Percentiles rank a stretch among this genome's conserved stretches.
These are phyloP conservation scores for Lutjanus argentimaculatus DNA, from an alignment of 2,797 vertebrate species.

Conservation along the genomic window DNA sequence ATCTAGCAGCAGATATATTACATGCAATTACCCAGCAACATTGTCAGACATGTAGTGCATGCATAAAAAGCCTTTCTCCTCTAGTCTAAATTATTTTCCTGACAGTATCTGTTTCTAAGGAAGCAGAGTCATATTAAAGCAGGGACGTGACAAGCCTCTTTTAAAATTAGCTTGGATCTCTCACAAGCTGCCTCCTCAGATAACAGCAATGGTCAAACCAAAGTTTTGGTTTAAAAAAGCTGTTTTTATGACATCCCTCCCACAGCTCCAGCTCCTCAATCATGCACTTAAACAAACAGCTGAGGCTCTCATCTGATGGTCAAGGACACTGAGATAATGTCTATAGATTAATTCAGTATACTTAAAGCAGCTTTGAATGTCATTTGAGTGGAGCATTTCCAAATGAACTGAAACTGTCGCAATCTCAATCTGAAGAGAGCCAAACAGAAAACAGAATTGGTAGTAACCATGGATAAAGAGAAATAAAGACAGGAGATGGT, in stretches of 20 bases:
- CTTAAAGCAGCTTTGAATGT: constrained; percentile 45
- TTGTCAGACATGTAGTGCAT: constrained; percentile 54
- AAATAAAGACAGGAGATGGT: constrained; percentile 32
- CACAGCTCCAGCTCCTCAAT: not conserved
- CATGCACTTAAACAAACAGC: constrained; percentile 6
- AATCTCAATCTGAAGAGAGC: constrained; percentile 17
- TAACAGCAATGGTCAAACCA: not conserved
- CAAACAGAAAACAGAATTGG: constrained; percentile 4
- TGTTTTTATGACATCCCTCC: constrained; percentile 22
- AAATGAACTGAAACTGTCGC: constrained; percentile 42
- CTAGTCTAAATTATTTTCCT: constrained; percentile 34
- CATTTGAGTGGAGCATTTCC: constrained; percentile 33
- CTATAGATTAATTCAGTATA: constrained; percentile 41
- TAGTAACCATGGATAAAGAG: constrained; percentile 6
- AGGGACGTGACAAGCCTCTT: constrained; percentile 27
- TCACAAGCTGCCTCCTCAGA: constrained; percentile 34
- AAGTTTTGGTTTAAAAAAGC: not conserved
- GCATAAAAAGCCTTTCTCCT: constrained; percentile 46
- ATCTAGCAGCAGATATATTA: constrained; percentile 64
- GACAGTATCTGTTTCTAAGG: constrained; percentile 37
- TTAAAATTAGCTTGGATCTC: constrained; percentile 38
- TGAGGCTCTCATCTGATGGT: constrained; percentile 20
- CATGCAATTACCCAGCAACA: constrained; percentile 68
- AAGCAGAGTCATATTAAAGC: constrained; percentile 44
- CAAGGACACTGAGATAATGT: constrained; percentile 48